phyloP scores from a whole-genome alignment of 1,140 invertebrate species.

The Sarcophaga peregrina region DNA sequence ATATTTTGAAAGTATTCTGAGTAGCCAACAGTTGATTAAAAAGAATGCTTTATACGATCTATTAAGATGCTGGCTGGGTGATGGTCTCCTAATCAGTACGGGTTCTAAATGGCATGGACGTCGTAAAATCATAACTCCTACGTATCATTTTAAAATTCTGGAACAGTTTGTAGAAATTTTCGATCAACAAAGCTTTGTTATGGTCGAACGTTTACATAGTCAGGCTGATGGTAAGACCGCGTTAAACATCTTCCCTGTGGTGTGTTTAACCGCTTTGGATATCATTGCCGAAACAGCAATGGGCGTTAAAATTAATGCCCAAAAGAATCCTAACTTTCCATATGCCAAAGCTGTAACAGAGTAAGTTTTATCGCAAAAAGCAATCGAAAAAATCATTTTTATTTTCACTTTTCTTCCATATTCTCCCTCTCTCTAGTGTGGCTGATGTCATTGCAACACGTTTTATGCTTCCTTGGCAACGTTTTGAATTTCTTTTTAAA shows the following conservation, averaged over 20 bases:
- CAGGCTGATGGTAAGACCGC: slow-evolving; percentile 50
- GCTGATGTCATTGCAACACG: slow-evolving; percentile 47
- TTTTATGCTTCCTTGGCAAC: slow-evolving; percentile 50
- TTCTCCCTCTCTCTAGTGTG: slow-evolving; percentile 1
- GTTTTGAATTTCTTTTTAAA: slow-evolving; percentile 7
- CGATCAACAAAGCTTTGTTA: slow-evolving; percentile 72
- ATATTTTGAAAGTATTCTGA: slow-evolving; percentile 34
- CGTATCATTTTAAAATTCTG: slow-evolving; percentile 87
- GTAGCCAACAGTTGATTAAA: not conserved
- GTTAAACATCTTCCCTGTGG: slow-evolving; percentile 40
- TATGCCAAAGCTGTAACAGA: slow-evolving; percentile 77
- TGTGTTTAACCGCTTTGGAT: slow-evolving; percentile 42
- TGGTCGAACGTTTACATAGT: slow-evolving; percentile 67
- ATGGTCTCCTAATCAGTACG: slow-evolving; percentile 56
- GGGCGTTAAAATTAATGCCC: slow-evolving; percentile 79
- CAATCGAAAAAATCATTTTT: not conserved
- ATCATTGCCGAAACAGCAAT: slow-evolving; percentile 76
- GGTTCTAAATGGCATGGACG: slow-evolving; percentile 80
- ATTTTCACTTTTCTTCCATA: not conserved
- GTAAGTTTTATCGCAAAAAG: slow-evolving; percentile 60
- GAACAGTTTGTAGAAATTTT: slow-evolving; percentile 80
- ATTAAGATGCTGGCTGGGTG: slow-evolving; percentile 53
- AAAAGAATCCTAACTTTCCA: slow-evolving; percentile 73
- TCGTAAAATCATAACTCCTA: slow-evolving; percentile 82
- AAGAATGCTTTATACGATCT: slow-evolving; percentile 45